Conservation (phyloP, 2,888 invertebrate genomes). For the Eristalis tenax region DNA sequence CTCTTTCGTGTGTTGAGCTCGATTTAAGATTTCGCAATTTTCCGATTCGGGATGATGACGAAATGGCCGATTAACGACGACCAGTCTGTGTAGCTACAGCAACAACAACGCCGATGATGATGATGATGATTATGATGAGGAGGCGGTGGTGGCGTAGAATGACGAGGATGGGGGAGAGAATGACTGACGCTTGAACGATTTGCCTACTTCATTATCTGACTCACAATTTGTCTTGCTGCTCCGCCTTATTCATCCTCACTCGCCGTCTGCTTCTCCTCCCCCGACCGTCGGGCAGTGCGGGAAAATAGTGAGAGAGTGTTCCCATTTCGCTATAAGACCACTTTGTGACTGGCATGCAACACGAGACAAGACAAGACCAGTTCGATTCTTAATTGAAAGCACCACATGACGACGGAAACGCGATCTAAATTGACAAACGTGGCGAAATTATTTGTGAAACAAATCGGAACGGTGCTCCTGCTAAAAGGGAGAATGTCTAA, state of each 20-base stretch:
- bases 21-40: constrained; percentile 43
- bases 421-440: neutral
- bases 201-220: constrained; percentile 65
- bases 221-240: constrained; percentile 38
- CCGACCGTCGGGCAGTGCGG: neutral
- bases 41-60: constrained; percentile 45
- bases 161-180: constrained; percentile 1
- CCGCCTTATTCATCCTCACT: neutral
- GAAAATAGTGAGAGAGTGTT: constrained; percentile 13
- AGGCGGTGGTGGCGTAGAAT: neutral
- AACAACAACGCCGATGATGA: neutral
- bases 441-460: neutral
- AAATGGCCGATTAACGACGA: constrained; percentile 44
- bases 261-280: neutral
- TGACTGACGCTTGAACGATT: constrained; percentile 66
- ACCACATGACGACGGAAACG: neutral
- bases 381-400: neutral
- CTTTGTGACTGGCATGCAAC: neutral
- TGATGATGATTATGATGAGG: neutral
- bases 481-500: neutral
- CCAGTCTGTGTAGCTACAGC: neutral
- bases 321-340: constrained; percentile 19
- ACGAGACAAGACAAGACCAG: neutral
- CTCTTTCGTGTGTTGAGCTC: neutral
- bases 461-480: neutral